Percentiles rank a stretch among this genome's conserved stretches.
Conservation (phyloP, 1,140 invertebrate genomes). For the Megathymus violae region DNA sequence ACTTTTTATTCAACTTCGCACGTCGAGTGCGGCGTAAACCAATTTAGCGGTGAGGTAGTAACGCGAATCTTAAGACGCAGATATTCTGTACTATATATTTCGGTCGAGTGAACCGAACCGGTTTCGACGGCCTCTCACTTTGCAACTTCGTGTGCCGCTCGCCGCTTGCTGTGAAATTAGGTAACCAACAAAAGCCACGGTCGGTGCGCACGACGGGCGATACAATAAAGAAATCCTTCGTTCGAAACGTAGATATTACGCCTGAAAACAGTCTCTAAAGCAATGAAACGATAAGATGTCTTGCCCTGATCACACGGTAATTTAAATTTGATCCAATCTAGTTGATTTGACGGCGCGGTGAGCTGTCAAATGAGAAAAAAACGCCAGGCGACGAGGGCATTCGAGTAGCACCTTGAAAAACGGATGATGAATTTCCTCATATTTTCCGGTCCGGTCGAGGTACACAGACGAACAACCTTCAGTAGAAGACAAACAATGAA, state of each 20-base stretch:
- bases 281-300: constrained; percentile 45
- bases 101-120: constrained; percentile 73
- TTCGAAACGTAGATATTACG: constrained; percentile 52
- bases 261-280: constrained; percentile 45
- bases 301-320: constrained; percentile 3
- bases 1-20: constrained; percentile 25
- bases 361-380: constrained; percentile 17
- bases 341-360: not conserved
- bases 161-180: constrained; percentile 77
- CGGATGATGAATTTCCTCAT: constrained; percentile 77
- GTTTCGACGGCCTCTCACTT: constrained; percentile 81
- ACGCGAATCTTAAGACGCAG: constrained; percentile 51
- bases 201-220: constrained; percentile 60
- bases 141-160: constrained; percentile 74
- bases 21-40: constrained; percentile 34
- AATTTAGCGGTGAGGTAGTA: constrained; percentile 37
- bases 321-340: constrained; percentile 2
- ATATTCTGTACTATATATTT: constrained; percentile 68
- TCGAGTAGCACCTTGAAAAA: constrained; percentile 75
- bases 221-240: constrained; percentile 69
- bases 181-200: constrained; percentile 78
- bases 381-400: constrained; percentile 45
- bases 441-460: constrained; percentile 73
- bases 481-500: constrained; percentile 78
- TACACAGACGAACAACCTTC: constrained; percentile 72